Evolutionary conservation across 1,140 invertebrate genomes (phyloP), one percentile per base, ranked within the genome.

Genomic region (Phortica variegata): DNA sequence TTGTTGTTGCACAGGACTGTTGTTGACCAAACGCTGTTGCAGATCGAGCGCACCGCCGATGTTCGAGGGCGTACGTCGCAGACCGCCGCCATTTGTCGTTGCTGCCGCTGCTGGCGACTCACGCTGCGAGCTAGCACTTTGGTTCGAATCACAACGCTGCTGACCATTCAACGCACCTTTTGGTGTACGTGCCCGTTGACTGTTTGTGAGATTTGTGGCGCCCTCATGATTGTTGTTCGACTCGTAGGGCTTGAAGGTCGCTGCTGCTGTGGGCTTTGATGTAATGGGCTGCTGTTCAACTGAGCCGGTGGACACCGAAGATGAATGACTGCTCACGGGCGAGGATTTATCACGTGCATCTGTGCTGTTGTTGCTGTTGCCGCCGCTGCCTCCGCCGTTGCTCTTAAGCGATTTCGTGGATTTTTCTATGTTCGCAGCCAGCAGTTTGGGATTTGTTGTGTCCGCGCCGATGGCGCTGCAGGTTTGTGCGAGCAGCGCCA

Each of bases 391-490:
- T 45, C 50, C 21, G 37, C 54, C 43, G 43, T 34, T 36, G 29
- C 36, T 54, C 39, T 59, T 66, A 32, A 38, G 58, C 29, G 68
- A 77, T 81, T 82, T 59, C 79, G 80, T 85, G 53, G 80, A 82
- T 75, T 85, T 87, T 73, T 82, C 86, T 40, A 80, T 84, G 36
- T 83, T 83, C 37, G 87, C 83, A 49, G 87, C 83, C 47, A 85
- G 80, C 42, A 89, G 78, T 54, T 83, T 90, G 69, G 76, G 83
- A 78, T 78, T 86, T 80, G 65, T 89, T 78, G 65, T 85, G 77
- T 96, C 93, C 12, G 91, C 89, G 47, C 94, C 94, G 68, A 97
- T 97, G 75, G 93, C 93, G 73, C 90, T 94, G 81, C 94, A 97
- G 32, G 93, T 96, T 77, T 95, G 93, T 18, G 93, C 93, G 54